Percentiles rank a stretch among this genome's conserved stretches.
Conservation (phyloP, 1,140 invertebrate species). For the Leptinotarsa defecta region DNA sequence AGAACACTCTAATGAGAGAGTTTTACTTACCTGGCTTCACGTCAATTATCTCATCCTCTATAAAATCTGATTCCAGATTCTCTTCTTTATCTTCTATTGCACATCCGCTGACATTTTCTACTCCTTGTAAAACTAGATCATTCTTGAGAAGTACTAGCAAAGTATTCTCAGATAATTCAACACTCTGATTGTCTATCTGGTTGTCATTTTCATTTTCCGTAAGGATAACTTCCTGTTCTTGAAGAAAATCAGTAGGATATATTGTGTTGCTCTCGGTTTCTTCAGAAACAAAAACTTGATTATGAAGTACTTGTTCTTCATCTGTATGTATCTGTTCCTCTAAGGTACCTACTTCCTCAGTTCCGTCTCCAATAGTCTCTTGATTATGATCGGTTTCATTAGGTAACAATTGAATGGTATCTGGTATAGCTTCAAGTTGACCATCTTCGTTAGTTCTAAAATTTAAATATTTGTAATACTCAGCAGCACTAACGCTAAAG, state of each 20-base stretch:
- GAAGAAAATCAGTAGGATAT: not conserved
- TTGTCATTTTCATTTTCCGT: not conserved
- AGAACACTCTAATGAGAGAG: too few species aligned
- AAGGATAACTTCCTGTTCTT: not conserved
- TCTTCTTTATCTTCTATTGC: conserved; percentile 14
- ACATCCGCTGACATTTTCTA: not conserved
- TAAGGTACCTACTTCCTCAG: not conserved
- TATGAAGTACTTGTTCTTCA: not conserved
- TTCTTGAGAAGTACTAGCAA: not conserved
- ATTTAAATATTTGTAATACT: not conserved
- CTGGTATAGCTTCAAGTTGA: conserved; percentile 48
- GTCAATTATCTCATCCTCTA: conserved; percentile 10
- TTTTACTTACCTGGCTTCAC: conserved; percentile 20
- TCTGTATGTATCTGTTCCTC: not conserved
- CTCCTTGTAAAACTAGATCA: not conserved
- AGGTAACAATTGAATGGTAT: conserved; percentile 44
- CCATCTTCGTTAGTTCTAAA: conserved; percentile 48
- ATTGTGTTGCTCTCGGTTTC: not conserved
- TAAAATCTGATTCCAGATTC: conserved; percentile 8
- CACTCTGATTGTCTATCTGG: not conserved
- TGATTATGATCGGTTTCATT: conserved; percentile 26
- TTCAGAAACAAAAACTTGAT: conserved; percentile 6
- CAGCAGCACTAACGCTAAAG: too few species aligned
- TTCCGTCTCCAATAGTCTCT: not conserved
- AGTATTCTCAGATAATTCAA: not conserved